Conservation (phyloP, 2,113 vertebrate genomes). For the Madoqua kirkii region DNA sequence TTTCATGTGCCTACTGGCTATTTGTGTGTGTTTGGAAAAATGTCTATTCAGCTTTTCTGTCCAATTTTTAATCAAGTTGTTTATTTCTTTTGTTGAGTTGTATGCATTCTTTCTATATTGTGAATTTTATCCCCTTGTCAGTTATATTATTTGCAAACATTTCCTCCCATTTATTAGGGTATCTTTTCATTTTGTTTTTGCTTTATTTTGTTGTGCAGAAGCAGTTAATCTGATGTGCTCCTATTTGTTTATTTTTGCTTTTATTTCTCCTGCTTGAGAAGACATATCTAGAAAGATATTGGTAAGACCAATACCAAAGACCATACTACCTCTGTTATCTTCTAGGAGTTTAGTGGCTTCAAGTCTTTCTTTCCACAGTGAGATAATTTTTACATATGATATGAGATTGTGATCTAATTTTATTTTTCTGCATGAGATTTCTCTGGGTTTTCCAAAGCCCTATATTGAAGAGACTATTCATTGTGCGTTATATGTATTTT, state of each 20-base stretch:
- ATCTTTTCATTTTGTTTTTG: not conserved
- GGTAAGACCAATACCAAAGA: not conserved
- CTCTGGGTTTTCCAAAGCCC: not conserved
- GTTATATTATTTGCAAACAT: not conserved
- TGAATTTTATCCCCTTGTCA: not conserved
- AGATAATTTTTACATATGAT: not conserved
- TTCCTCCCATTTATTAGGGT: not conserved
- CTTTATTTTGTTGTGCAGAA: not conserved
- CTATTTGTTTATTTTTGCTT: not conserved
- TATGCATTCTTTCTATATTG: not conserved
- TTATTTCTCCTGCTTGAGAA: not conserved
- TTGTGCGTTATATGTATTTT: not conserved
- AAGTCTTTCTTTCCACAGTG: not conserved
- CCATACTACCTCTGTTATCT: not conserved
- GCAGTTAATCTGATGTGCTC: not conserved
- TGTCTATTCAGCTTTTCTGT: not conserved
- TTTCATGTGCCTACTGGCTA: not conserved
- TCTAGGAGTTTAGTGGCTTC: not conserved
- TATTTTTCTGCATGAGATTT: not conserved
- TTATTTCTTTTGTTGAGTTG: not conserved
- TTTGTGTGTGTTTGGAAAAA: not conserved
- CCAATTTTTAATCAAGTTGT: not conserved
- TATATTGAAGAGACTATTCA: not conserved
- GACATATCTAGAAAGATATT: not conserved
- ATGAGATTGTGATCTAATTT: not conserved